phyloP scores from a whole-genome alignment of 2,888 invertebrate genomes.

The Bursaphelenchus okinawaensis region DNA sequence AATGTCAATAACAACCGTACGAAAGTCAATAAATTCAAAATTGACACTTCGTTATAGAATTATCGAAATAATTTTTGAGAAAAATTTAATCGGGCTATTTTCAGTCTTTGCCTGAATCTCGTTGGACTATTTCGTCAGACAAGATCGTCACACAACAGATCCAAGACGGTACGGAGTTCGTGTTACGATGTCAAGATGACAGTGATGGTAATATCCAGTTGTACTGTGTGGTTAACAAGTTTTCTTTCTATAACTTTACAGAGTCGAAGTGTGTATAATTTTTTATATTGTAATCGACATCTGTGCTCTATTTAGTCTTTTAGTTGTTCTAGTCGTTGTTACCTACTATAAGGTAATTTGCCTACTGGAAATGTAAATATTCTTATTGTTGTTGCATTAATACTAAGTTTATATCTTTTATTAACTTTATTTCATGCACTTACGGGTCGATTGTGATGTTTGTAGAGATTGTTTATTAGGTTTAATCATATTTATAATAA shows the following conservation, averaged over 20 bases:
- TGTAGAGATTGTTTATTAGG: neutral
- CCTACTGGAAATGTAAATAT: too few species aligned
- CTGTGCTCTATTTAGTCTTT: too few species aligned
- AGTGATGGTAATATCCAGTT: slow-evolving; percentile 82
- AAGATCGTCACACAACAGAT: slow-evolving; percentile 76
- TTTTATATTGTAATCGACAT: too few species aligned
- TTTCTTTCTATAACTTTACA: slow-evolving; percentile 88
- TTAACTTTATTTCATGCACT: neutral
- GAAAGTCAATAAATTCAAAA: too few species aligned
- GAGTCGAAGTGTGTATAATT: too few species aligned
- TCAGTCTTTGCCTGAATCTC: slow-evolving; percentile 64
- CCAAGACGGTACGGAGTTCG: slow-evolving; percentile 77
- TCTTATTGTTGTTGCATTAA: too few species aligned
- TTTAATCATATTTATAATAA: neutral
- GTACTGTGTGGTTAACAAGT: slow-evolving; percentile 74
- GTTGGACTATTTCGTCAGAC: slow-evolving; percentile 92
- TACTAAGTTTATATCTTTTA: slow-evolving; percentile 62
- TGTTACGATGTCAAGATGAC: slow-evolving; percentile 66
- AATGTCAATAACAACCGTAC: too few species aligned
- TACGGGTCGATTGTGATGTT: slow-evolving; percentile 1
- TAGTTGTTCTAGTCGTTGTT: too few species aligned
- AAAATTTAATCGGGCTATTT: too few species aligned
- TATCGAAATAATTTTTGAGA: too few species aligned
- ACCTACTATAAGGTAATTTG: too few species aligned
- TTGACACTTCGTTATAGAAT: too few species aligned